Conservation (phyloP, 2,797 vertebrate species). For the Labeo calbasu region DNA sequence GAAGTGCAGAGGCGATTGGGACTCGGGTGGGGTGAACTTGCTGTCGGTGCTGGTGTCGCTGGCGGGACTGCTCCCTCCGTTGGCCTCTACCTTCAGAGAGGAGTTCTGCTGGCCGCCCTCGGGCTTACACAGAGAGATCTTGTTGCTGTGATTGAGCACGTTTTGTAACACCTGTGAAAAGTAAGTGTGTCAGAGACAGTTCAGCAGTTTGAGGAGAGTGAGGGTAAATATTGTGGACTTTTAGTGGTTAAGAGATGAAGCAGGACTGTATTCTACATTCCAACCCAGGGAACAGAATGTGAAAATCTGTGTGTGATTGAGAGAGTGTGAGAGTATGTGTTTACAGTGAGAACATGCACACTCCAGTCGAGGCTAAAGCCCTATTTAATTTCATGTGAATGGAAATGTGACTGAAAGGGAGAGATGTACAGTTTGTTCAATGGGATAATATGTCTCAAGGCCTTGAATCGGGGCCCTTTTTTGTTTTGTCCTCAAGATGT, state of each 20-base stretch:
- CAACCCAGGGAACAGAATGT: background rate
- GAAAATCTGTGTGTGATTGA: constrained; percentile 16
- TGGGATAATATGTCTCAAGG: background rate
- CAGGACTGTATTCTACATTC: constrained; percentile 17
- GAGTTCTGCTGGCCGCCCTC: constrained; percentile 84
- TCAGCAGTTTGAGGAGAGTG: constrained; percentile 10
- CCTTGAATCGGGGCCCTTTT: background rate
- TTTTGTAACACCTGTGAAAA: constrained; percentile 90
- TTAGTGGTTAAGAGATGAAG: background rate
- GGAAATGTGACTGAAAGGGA: background rate
- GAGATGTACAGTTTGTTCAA: background rate
- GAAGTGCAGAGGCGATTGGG: constrained; percentile 94
- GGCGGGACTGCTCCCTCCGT: constrained; percentile 84
- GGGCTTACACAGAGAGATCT: constrained; percentile 88
- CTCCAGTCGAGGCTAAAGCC: background rate
- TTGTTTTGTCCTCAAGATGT: background rate
- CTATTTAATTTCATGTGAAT: background rate
- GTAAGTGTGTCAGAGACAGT: constrained; percentile 19
- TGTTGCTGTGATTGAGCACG: constrained; percentile 95
- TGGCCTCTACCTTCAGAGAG: constrained; percentile 84
- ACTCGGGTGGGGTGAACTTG: constrained; percentile 88
- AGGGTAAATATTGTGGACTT: background rate
- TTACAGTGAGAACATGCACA: constrained; percentile 7
- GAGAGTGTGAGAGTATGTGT: background rate
- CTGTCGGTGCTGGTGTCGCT: constrained; percentile 83